Evolutionary conservation across 2,113 vertebrate genomes (phyloP).

Genomic region (Scomber scombrus): DNA sequence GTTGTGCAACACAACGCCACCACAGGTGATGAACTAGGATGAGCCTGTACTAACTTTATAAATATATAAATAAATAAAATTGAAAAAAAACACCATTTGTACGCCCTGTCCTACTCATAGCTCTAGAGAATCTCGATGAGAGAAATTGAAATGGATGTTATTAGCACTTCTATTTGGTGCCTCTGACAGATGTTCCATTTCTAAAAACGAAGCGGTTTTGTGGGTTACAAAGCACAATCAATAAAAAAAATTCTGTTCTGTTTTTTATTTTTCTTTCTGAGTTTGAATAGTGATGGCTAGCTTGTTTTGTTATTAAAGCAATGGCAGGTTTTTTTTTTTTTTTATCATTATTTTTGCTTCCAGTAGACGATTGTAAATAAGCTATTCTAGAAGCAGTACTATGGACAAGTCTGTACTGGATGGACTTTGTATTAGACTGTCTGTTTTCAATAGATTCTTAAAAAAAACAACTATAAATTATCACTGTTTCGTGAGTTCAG

Average conservation of each 20-base stretch:
- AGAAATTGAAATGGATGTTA: conserved; percentile 77
- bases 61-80: conserved; percentile 86
- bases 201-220: conserved; percentile 80
- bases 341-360: conserved; percentile 77
- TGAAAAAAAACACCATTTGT: conserved; percentile 81
- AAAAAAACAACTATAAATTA: conserved; percentile 73
- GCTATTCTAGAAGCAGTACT: conserved; percentile 83
- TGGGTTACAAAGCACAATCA: conserved; percentile 89
- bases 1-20: conserved; percentile 64
- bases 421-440: conserved; percentile 85
- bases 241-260: conserved; percentile 69
- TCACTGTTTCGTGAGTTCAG: conserved; percentile 82
- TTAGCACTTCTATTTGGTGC: conserved; percentile 79
- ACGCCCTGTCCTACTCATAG: conserved; percentile 81
- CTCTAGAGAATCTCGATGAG: conserved; percentile 79
- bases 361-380: conserved; percentile 87
- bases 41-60: conserved; percentile 85
- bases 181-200: conserved; percentile 80
- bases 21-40: conserved; percentile 71
- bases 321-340: conserved; percentile 71
- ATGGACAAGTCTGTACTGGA: conserved; percentile 82
- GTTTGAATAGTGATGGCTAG: conserved; percentile 80
- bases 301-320: conserved; percentile 79
- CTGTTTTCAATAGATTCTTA: conserved; percentile 82
- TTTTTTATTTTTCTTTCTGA: conserved; percentile 60